These are phyloP conservation scores for Platalea minor DNA, from an alignment of 2,797 vertebrate genomes.

Conservation along the genomic window DNA sequence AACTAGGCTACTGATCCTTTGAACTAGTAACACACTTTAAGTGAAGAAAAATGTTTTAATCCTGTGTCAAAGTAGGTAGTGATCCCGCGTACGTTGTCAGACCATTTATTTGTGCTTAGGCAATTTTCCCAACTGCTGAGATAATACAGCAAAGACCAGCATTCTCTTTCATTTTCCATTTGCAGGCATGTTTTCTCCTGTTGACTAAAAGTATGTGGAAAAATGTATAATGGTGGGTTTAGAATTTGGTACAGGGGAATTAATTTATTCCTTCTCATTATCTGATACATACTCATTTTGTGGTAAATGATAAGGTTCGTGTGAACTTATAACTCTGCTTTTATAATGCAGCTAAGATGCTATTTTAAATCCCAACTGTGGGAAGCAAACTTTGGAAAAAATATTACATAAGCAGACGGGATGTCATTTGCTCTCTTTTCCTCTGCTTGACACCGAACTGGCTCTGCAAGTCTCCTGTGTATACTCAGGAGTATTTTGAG, in stretches of 20 bases:
- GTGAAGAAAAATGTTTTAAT: background rate
- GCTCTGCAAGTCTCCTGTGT: constrained; percentile 35
- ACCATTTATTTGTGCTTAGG: background rate
- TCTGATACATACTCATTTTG: background rate
- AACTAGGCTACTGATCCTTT: background rate
- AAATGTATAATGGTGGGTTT: background rate
- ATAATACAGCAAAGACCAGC: background rate
- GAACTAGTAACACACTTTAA: background rate
- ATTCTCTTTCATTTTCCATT: background rate
- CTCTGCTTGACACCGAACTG: constrained; percentile 28
- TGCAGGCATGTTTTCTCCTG: background rate
- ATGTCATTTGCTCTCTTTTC: constrained; percentile 45
- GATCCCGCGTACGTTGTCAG: background rate
- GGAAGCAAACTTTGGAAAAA: constrained; percentile 42
- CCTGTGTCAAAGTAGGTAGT: background rate
- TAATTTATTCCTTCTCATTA: background rate
- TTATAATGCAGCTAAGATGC: background rate
- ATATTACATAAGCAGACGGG: background rate
- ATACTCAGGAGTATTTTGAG: constrained; percentile 33
- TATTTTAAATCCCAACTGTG: constrained; percentile 50
- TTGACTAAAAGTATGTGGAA: background rate
- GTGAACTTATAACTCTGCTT: background rate
- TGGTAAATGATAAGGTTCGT: background rate
- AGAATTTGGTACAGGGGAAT: background rate
- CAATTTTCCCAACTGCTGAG: background rate